These are phyloP conservation scores for Hecatera dysodea DNA, from an alignment of 2,888 invertebrate species.

Conservation along the genomic window DNA sequence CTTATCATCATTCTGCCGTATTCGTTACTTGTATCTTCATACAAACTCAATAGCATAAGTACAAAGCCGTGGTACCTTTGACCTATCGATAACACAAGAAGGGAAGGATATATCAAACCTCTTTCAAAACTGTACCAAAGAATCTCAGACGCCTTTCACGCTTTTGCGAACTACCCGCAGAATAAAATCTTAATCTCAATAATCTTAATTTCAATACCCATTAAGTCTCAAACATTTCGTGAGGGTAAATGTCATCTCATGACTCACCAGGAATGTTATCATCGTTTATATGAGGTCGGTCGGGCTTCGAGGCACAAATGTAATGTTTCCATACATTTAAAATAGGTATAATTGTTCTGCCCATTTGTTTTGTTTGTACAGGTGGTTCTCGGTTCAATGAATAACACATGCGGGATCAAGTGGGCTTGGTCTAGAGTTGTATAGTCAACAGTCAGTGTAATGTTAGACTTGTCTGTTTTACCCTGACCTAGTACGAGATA, in stretches of 20 bases:
- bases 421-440: constrained; percentile 48
- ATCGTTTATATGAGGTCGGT: constrained; percentile 53
- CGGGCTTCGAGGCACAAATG: constrained; percentile 33
- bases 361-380: constrained; percentile 58
- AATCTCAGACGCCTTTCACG: constrained; percentile 41
- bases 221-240: constrained; percentile 20
- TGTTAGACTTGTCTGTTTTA: constrained; percentile 44
- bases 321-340: constrained; percentile 58
- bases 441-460: constrained; percentile 58
- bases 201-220: constrained; percentile 17
- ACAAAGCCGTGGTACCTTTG: constrained; percentile 18
- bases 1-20: neutral
- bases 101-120: constrained; percentile 60
- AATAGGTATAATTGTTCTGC: constrained; percentile 51
- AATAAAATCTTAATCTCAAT: constrained; percentile 27
- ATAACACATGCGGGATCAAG: constrained; percentile 45
- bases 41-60: neutral
- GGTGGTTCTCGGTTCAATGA: constrained; percentile 58
- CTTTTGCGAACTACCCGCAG: constrained; percentile 8
- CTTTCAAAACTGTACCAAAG: constrained; percentile 35
- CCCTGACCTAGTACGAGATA: constrained; percentile 51
- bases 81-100: constrained; percentile 32
- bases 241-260: constrained; percentile 33
- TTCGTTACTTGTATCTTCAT: neutral
- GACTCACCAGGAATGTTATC: constrained; percentile 64